These are phyloP conservation scores for Phrynosoma blainvillii DNA, from an alignment of 2,113 vertebrate genomes.

Conservation along the genomic window DNA sequence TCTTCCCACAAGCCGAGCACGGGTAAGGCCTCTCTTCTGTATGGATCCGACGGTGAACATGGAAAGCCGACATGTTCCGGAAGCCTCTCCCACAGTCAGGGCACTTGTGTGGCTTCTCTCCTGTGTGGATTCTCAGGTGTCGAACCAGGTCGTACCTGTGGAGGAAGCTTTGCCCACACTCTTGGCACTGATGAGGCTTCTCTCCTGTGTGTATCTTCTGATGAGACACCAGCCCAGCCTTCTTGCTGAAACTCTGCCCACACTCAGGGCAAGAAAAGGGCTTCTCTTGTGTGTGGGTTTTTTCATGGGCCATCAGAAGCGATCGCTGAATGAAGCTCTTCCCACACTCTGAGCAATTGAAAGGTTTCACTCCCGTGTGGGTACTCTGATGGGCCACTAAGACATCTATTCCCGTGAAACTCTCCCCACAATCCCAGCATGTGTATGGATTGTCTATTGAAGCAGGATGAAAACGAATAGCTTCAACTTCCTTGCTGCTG, in stretches of 20 bases:
- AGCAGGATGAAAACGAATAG: not conserved
- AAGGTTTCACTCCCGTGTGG: conserved; percentile 54
- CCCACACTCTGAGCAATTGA: conserved; percentile 7
- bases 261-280: conserved; percentile 14
- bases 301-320: not conserved
- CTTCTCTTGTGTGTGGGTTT: conserved; percentile 15
- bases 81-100: conserved; percentile 64
- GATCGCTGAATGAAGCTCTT: conserved; percentile 25
- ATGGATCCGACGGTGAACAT: conserved; percentile 67
- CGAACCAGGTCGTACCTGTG: conserved; percentile 24
- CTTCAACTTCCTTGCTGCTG: not conserved
- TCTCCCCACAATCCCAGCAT: conserved; percentile 63
- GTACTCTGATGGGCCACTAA: conserved; percentile 62
- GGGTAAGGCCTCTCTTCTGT: conserved; percentile 69
- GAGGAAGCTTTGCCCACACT: conserved; percentile 20
- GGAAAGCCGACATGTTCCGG: conserved; percentile 65
- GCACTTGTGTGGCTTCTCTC: conserved; percentile 63
- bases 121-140: conserved; percentile 28
- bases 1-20: conserved; percentile 66
- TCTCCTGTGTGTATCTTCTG: conserved; percentile 23
- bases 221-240: conserved; percentile 11
- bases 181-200: conserved; percentile 6
- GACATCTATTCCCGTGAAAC: conserved; percentile 60
- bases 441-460: conserved; percentile 48
- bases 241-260: conserved; percentile 19